These are phyloP conservation scores for Cygnus olor DNA, from an alignment of 2,797 vertebrate genomes.

Conservation along the genomic window DNA sequence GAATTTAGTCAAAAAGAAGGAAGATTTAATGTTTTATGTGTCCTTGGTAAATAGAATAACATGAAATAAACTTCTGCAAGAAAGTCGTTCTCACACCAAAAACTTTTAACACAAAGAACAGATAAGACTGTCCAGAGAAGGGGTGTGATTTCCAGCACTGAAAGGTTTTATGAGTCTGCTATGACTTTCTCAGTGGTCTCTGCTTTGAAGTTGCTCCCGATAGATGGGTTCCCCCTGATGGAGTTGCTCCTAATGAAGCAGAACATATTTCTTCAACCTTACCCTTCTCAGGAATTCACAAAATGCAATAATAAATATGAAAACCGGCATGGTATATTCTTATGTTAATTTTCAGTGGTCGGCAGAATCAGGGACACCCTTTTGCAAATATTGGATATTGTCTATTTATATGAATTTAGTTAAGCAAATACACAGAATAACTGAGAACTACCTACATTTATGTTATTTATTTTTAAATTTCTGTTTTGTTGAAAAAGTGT, in stretches of 20 bases:
- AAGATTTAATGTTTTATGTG: background rate
- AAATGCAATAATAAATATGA: background rate
- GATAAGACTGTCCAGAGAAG: background rate
- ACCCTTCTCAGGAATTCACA: background rate
- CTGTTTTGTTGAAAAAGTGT: background rate
- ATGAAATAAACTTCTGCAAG: background rate
- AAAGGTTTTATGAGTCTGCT: background rate
- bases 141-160: accelerated
- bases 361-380: background rate
- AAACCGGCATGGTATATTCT: background rate
- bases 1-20: background rate
- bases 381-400: background rate
- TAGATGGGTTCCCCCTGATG: background rate
- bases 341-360: background rate
- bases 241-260: background rate
- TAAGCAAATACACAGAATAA: background rate
- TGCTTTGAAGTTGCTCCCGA: background rate
- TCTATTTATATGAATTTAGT: background rate
- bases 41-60: background rate
- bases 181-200: background rate
- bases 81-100: background rate
- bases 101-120: background rate
- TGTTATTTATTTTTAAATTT: background rate
- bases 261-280: background rate
- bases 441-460: background rate